phyloP scores from a whole-genome alignment of 2,888 invertebrate genomes.

The Euphydryas editha region DNA sequence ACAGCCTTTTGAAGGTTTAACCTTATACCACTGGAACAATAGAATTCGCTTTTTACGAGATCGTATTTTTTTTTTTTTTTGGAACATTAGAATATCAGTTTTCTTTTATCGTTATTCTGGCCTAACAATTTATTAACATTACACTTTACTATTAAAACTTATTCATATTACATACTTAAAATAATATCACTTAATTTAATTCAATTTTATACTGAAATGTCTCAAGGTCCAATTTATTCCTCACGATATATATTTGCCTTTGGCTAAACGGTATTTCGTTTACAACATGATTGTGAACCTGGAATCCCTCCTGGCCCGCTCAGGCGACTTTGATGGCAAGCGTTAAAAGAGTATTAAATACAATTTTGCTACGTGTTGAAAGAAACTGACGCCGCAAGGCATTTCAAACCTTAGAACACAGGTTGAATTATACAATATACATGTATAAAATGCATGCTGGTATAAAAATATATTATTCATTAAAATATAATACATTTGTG shows the following conservation, averaged over 20 bases:
- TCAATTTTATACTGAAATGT: background rate
- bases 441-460: background rate
- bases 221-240: conserved; percentile 12
- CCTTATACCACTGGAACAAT: conserved; percentile 19
- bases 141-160: too few relatives aligned
- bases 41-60: conserved; percentile 16
- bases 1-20: conserved; percentile 43
- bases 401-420: conserved; percentile 52
- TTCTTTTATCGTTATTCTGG: conserved; percentile 4
- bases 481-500: too few relatives aligned
- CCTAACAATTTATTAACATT: background rate
- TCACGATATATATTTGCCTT: conserved; percentile 58
- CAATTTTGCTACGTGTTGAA: conserved; percentile 79
- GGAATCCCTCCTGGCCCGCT: conserved; percentile 66
- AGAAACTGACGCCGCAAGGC: conserved; percentile 73
- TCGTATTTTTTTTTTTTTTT: background rate
- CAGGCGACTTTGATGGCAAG: conserved; percentile 68
- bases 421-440: background rate
- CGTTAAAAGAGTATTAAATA: conserved; percentile 73
- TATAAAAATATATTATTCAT: background rate
- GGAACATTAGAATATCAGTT: background rate
- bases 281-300: conserved; percentile 75
- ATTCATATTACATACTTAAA: too few relatives aligned
- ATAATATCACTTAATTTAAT: too few relatives aligned
- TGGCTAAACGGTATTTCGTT: conserved; percentile 77